Percentiles rank a stretch among this genome's conserved stretches.
phyloP scores from a whole-genome alignment of 2,113 vertebrate species.

The Epinephelus moara region DNA sequence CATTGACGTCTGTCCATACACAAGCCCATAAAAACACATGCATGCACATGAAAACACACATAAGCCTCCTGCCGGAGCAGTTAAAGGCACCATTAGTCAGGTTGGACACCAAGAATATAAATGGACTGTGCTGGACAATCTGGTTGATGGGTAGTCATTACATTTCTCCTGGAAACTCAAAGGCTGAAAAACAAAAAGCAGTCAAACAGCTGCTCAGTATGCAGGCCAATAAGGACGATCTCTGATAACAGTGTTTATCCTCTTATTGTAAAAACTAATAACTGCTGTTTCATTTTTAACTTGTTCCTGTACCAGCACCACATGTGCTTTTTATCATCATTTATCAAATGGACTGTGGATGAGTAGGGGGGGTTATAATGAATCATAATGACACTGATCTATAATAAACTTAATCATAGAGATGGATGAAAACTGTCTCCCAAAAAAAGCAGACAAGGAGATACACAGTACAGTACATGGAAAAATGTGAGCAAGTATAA shows the following conservation, averaged over 20 bases:
- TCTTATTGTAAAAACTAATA: neutral
- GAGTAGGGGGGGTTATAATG: neutral
- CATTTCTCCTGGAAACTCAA: constrained; percentile 10
- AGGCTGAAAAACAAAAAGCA: neutral
- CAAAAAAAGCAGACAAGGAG: no score
- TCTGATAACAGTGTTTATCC: neutral
- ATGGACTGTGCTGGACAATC: constrained; percentile 5
- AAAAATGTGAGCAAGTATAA: neutral
- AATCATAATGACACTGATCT: neutral
- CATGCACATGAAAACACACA: neutral
- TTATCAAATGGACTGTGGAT: neutral
- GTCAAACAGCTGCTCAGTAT: neutral
- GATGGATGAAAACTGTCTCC: neutral
- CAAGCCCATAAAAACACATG: neutral
- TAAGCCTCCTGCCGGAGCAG: neutral
- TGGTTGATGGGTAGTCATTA: constrained; percentile 20
- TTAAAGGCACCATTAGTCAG: constrained; percentile 2
- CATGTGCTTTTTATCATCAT: neutral
- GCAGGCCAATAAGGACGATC: no score
- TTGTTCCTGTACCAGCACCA: neutral
- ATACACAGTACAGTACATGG: no score
- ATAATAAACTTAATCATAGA: neutral
- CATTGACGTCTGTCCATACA: neutral
- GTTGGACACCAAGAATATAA: neutral
- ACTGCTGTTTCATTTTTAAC: neutral